These are phyloP conservation scores for Pangasius macronema DNA, from an alignment of 2,797 vertebrate species.

Conservation along the genomic window DNA sequence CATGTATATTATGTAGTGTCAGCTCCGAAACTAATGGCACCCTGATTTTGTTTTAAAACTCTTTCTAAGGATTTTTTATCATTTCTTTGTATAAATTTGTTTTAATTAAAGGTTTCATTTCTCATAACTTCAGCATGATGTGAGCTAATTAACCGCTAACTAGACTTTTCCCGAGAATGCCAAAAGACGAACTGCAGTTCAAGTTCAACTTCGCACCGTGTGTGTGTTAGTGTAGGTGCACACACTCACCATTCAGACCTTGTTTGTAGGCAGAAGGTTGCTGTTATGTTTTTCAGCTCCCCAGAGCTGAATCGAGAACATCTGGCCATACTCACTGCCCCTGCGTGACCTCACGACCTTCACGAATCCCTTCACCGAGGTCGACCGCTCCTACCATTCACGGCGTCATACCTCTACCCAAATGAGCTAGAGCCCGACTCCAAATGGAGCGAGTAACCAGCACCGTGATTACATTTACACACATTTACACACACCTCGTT, in stretches of 20 bases:
- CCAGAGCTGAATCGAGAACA: conserved; percentile 73
- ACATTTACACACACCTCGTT: background rate
- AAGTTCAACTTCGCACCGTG: background rate
- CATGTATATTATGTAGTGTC: background rate
- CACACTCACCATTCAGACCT: conserved; percentile 41
- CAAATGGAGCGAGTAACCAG: conserved; percentile 48
- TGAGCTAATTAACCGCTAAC: background rate
- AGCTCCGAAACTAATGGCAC: background rate
- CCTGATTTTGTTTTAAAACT: background rate
- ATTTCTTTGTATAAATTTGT: background rate
- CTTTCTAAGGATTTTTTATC: too few relatives aligned
- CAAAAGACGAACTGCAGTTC: background rate
- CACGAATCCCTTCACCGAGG: conserved; percentile 57
- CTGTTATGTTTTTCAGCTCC: conserved; percentile 67
- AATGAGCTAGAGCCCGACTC: conserved; percentile 45
- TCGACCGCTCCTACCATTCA: conserved; percentile 40
- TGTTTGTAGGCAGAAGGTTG: conserved; percentile 68
- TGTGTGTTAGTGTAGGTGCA: conserved; percentile 3
- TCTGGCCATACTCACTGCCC: conserved; percentile 73
- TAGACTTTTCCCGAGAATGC: background rate
- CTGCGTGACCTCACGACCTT: conserved; percentile 62
- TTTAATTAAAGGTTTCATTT: background rate
- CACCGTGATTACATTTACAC: conserved; percentile 37
- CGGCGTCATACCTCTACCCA: conserved; percentile 48
- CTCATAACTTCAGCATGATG: background rate